Conservation (phyloP, 2,113 vertebrate species). For the Gymnobelideus leadbeateri region DNA sequence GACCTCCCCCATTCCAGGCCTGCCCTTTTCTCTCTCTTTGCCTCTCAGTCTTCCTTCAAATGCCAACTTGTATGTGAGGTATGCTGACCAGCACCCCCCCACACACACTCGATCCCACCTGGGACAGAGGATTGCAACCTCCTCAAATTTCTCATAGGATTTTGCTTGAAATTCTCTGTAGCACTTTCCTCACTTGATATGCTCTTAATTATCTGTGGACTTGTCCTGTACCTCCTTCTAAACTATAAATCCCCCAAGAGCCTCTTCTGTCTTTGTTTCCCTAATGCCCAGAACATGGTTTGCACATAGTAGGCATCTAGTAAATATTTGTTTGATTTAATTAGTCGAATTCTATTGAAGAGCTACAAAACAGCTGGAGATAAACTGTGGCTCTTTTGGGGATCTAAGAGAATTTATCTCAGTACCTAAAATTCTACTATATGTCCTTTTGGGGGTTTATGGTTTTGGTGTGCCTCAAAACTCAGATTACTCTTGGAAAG, state of each 20-base stretch:
- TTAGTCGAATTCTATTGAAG: neutral
- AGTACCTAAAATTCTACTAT: neutral
- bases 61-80: neutral
- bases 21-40: neutral
- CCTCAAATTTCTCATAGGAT: neutral
- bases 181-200: neutral
- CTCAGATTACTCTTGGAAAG: neutral
- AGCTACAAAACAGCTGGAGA: neutral
- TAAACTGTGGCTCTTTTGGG: neutral
- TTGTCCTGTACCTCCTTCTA: neutral
- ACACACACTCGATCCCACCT: neutral
- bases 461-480: neutral
- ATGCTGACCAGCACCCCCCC: too few relatives aligned
- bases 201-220: neutral
- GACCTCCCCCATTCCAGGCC: neutral
- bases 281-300: neutral
- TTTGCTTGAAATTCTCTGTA: neutral
- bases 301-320: neutral
- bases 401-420: neutral
- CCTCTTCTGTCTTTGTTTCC: neutral
- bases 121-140: neutral
- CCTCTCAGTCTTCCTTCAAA: neutral
- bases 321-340: neutral
- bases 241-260: neutral
- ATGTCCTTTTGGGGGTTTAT: neutral